A percentile compares a stretch with the other conserved stretches of the same genome.
These are phyloP conservation scores for Cryptotermes secundus DNA, from an alignment of 1,140 invertebrate genomes.

Conservation along the genomic window DNA sequence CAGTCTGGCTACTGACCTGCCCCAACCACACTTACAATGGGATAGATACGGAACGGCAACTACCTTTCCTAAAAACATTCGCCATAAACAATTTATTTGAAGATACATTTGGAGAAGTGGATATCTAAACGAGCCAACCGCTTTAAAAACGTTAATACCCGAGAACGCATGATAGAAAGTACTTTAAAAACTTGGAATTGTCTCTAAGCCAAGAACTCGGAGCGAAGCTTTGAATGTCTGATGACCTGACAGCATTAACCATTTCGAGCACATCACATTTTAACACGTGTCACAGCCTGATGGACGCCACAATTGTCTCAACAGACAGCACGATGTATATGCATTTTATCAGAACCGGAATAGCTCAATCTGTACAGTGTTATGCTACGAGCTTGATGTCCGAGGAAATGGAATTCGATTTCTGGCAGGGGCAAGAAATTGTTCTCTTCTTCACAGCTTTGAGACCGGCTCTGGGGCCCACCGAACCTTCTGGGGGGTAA, in stretches of 20 bases:
- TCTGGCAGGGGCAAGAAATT: too few relatives aligned
- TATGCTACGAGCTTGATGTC: too few relatives aligned
- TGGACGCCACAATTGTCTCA: too few relatives aligned
- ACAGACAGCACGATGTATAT: too few relatives aligned
- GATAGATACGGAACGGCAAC: not conserved
- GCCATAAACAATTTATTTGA: not conserved
- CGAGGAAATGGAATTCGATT: too few relatives aligned
- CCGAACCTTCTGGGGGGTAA: too few relatives aligned
- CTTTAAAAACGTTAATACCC: not conserved
- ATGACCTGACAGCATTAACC: not conserved
- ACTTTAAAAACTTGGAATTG: not conserved
- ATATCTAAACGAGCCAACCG: not conserved
- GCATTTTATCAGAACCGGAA: too few relatives aligned
- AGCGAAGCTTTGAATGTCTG: not conserved
- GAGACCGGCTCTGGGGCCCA: too few relatives aligned
- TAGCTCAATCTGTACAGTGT: too few relatives aligned
- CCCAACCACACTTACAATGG: not conserved
- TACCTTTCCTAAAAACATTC: not conserved
- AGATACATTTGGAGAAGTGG: not conserved
- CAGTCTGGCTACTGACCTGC: slow-evolving; percentile 25
- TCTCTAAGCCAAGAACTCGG: not conserved
- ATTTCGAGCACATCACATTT: too few relatives aligned
- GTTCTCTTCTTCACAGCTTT: too few relatives aligned
- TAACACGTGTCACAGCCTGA: too few relatives aligned
- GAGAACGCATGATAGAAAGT: not conserved